Evolutionary conservation across 2,888 invertebrate genomes (phyloP).

Genomic region (Phortica magna): DNA sequence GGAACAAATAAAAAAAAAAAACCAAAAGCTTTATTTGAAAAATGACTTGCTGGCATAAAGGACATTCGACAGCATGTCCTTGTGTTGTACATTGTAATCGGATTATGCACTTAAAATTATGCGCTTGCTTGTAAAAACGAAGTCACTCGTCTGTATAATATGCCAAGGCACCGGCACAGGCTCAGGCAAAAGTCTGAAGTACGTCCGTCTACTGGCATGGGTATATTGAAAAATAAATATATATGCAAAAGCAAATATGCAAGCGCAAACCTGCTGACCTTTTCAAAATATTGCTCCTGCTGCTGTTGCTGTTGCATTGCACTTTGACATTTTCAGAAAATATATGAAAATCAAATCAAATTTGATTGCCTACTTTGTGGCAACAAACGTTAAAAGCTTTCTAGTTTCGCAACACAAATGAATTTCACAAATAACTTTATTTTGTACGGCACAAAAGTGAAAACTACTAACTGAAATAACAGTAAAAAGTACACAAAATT

Average conservation of each 20-base stretch:
- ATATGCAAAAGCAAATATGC: too few relatives aligned
- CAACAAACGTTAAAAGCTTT: background rate
- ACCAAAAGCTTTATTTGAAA: slow-evolving; percentile 45
- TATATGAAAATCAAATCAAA: background rate
- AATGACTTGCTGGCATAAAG: slow-evolving; percentile 46
- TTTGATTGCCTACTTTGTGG: background rate
- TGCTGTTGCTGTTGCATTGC: too few relatives aligned
- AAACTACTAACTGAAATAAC: background rate
- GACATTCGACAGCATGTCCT: slow-evolving; percentile 16
- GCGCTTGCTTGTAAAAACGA: slow-evolving; percentile 34
- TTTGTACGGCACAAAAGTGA: background rate
- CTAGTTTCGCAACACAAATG: too few relatives aligned
- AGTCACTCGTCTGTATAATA: background rate
- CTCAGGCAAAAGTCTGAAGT: too few relatives aligned
- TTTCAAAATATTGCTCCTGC: too few relatives aligned
- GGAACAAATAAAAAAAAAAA: background rate
- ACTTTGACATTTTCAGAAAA: too few relatives aligned
- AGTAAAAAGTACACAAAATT: background rate
- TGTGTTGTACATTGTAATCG: slow-evolving; percentile 37
- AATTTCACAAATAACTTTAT: too few relatives aligned
- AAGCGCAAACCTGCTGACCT: too few relatives aligned
- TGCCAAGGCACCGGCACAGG: too few relatives aligned
- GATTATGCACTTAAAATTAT: slow-evolving; percentile 48
- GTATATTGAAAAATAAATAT: too few relatives aligned
- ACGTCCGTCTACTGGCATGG: too few relatives aligned